Conservation (phyloP, 1,140 invertebrate species). For the Steinernema feltiae region DNA sequence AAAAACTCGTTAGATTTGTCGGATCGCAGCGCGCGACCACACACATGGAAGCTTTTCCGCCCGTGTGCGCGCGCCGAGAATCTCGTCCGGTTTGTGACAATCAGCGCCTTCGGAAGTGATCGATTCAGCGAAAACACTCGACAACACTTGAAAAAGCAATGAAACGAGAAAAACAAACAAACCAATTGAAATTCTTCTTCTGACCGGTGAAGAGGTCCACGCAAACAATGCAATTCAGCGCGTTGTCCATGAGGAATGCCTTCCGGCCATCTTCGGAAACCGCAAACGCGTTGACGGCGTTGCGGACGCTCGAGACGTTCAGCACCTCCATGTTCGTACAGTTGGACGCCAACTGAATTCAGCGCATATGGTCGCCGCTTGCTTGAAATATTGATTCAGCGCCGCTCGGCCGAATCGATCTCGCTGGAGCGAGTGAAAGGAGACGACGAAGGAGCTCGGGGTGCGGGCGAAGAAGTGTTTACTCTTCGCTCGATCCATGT, state of each 20-base stretch:
- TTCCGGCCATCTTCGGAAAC: neutral
- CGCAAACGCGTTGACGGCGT: neutral
- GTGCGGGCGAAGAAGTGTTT: neutral
- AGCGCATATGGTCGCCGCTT: neutral
- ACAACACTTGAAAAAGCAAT: too few relatives aligned
- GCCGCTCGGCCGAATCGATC: neutral
- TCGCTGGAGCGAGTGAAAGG: neutral
- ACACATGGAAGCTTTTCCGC: neutral
- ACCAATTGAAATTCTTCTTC: slow-evolving; percentile 7
- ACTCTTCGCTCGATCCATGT: neutral
- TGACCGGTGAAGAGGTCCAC: neutral
- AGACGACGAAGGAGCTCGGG: neutral
- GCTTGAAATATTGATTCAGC: slow-evolving; percentile 8
- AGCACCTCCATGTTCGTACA: neutral
- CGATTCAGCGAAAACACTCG: too few relatives aligned
- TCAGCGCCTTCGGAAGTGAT: too few relatives aligned
- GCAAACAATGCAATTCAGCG: neutral
- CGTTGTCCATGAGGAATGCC: neutral
- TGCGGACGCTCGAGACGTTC: neutral
- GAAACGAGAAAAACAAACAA: too few relatives aligned
- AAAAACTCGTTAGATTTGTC: too few relatives aligned
- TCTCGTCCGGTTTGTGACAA: too few relatives aligned
- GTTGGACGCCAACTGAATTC: neutral
- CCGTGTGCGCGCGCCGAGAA: too few relatives aligned
- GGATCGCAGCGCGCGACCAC: too few relatives aligned